Evolutionary conservation across 2,797 vertebrate genomes (phyloP).

Genomic region (Sebastes itinus): DNA sequence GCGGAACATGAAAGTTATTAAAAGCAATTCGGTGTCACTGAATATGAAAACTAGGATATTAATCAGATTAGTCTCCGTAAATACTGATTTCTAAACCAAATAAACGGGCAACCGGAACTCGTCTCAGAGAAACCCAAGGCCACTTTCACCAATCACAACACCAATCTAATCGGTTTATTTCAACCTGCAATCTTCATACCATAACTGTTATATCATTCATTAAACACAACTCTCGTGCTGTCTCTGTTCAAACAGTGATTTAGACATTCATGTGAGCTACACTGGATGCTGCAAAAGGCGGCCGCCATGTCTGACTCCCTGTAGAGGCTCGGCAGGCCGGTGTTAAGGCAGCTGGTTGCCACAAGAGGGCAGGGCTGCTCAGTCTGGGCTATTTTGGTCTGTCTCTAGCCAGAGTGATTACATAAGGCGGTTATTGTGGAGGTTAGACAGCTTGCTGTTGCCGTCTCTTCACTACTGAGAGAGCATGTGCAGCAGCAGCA

Average conservation of each 20-base stretch:
- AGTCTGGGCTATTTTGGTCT: constrained; percentile 80
- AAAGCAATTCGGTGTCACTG: neutral
- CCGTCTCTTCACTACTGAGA: constrained; percentile 66
- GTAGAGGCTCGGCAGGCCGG: constrained; percentile 38
- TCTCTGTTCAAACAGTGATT: neutral
- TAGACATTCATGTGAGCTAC: neutral
- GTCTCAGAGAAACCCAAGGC: neutral
- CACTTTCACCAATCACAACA: neutral
- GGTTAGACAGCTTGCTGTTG: constrained; percentile 76
- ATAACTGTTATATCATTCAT: neutral
- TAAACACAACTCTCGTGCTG: neutral
- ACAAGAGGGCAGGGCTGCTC: constrained; percentile 77
- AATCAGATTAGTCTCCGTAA: neutral
- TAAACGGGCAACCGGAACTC: neutral
- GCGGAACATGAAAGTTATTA: neutral
- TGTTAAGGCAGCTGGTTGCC: constrained; percentile 44
- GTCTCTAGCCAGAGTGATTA: constrained; percentile 80
- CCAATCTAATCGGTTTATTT: neutral
- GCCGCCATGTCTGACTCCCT: constrained; percentile 57
- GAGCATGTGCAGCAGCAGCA: constrained; percentile 67
- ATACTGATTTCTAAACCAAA: neutral
- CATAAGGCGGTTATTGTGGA: constrained; percentile 80
- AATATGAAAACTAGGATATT: neutral
- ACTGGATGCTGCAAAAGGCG: constrained; percentile 14
- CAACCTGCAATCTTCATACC: neutral